phyloP scores from a whole-genome alignment of 1,140 invertebrate genomes.

The Drosophila aff. region DNA sequence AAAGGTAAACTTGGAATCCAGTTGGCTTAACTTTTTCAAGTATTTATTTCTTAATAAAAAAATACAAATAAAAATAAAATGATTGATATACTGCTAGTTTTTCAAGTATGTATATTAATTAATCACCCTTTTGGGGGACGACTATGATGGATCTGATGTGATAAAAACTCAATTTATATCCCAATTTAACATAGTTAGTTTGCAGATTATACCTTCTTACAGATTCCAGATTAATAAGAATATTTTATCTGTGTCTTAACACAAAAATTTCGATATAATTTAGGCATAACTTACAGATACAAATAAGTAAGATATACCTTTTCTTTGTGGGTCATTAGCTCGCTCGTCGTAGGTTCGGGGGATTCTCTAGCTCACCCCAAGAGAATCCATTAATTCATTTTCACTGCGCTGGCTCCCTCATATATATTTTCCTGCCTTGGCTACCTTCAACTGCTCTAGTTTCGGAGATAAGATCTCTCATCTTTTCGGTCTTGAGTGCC shows the following conservation, averaged over 20 bases:
- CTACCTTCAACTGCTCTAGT: slow-evolving; percentile 33
- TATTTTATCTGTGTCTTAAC: background rate
- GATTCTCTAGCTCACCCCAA: background rate
- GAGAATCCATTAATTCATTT: slow-evolving; percentile 7
- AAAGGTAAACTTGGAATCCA: background rate
- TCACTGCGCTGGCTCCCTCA: background rate
- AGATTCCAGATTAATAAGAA: background rate
- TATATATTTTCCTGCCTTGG: slow-evolving; percentile 3
- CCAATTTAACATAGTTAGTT: background rate
- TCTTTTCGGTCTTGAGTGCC: slow-evolving; percentile 35
- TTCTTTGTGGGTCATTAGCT: slow-evolving; percentile 19
- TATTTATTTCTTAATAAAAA: background rate
- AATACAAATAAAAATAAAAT: background rate
- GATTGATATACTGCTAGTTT: slow-evolving; percentile 2
- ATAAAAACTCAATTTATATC: too few relatives aligned
- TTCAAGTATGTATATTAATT: background rate
- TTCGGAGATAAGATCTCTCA: slow-evolving; percentile 30
- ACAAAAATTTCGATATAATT: too few relatives aligned
- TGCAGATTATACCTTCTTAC: background rate
- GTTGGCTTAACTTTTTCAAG: background rate
- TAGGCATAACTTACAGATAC: background rate
- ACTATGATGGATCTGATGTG: slow-evolving; percentile 19
- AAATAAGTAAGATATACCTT: background rate
- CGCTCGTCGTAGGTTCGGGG: background rate
- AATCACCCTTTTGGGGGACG: background rate